phyloP scores from a whole-genome alignment of 2,113 vertebrate genomes.

The Neogobius melanostomus region DNA sequence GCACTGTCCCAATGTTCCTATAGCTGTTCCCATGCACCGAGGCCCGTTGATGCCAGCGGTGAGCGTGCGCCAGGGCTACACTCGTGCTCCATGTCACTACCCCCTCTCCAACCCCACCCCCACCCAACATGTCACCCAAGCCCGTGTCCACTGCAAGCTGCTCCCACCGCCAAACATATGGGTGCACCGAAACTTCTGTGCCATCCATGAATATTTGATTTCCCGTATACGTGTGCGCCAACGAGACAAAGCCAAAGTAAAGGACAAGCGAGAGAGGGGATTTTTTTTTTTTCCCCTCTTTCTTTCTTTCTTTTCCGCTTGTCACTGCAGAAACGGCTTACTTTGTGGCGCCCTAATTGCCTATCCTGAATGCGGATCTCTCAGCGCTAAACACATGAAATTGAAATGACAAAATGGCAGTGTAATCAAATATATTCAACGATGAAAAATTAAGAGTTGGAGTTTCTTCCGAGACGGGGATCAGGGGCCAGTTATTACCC shows the following conservation, averaged over 20 bases:
- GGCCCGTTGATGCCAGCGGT: slow-evolving; percentile 18
- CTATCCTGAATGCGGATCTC: slow-evolving; percentile 73
- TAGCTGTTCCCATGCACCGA: not conserved
- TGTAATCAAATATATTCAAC: slow-evolving; percentile 61
- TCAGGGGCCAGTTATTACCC: slow-evolving; percentile 88
- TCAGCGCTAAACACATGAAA: slow-evolving; percentile 66
- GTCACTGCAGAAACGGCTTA: slow-evolving; percentile 68
- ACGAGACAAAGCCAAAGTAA: slow-evolving; percentile 32
- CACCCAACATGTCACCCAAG: slow-evolving; percentile 52
- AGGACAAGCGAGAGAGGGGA: slow-evolving; percentile 24
- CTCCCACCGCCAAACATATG: slow-evolving; percentile 78
- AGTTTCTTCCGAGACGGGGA: slow-evolving; percentile 77
- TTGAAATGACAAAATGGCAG: slow-evolving; percentile 69
- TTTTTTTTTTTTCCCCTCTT: slow-evolving; percentile 31
- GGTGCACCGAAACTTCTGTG: slow-evolving; percentile 73
- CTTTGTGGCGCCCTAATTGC: slow-evolving; percentile 74
- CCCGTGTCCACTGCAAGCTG: slow-evolving; percentile 75
- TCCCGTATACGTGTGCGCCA: slow-evolving; percentile 63
- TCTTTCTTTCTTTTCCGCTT: slow-evolving; percentile 46
- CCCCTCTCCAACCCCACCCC: not conserved
- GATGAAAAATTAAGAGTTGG: slow-evolving; percentile 27
- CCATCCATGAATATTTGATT: slow-evolving; percentile 83
- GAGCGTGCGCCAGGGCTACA: slow-evolving; percentile 45
- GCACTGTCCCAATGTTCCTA: too few species aligned
- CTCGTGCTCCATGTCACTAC: slow-evolving; percentile 55